phyloP scores from a whole-genome alignment of 2,888 invertebrate genomes.

The Arctia plantaginis region DNA sequence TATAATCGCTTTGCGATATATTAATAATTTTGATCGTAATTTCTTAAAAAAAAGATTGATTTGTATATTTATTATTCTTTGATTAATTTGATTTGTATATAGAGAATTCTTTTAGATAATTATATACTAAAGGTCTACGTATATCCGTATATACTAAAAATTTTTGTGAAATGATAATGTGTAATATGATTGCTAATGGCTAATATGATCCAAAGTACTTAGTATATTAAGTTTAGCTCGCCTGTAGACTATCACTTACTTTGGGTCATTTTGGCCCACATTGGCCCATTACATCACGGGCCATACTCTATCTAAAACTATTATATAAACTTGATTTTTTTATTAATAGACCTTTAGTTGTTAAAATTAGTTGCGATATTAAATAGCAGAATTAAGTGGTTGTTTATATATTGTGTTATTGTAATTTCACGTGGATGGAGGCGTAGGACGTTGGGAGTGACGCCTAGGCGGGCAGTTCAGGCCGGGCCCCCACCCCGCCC shows the following conservation, averaged over 20 bases:
- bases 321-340: background rate
- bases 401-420: background rate
- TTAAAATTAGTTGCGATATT: background rate
- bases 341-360: background rate
- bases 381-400: background rate
- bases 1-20: slow-evolving; percentile 38
- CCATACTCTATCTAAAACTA: background rate
- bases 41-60: slow-evolving; percentile 11
- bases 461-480: slow-evolving; percentile 68
- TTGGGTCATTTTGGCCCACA: background rate
- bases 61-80: slow-evolving; percentile 23
- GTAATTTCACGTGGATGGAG: slow-evolving; percentile 3
- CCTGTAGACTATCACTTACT: no score
- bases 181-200: no score
- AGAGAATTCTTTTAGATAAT: slow-evolving; percentile 10
- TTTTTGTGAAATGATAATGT: background rate
- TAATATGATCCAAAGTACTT: background rate
- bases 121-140: slow-evolving; percentile 23
- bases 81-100: no score
- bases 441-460: background rate
- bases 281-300: background rate
- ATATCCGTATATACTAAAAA: background rate
- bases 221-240: background rate
- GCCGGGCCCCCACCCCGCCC: slow-evolving; percentile 91
- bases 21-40: slow-evolving; percentile 27